These are phyloP conservation scores for Tyrannus savana DNA, from an alignment of 2,113 vertebrate species.

Conservation along the genomic window DNA sequence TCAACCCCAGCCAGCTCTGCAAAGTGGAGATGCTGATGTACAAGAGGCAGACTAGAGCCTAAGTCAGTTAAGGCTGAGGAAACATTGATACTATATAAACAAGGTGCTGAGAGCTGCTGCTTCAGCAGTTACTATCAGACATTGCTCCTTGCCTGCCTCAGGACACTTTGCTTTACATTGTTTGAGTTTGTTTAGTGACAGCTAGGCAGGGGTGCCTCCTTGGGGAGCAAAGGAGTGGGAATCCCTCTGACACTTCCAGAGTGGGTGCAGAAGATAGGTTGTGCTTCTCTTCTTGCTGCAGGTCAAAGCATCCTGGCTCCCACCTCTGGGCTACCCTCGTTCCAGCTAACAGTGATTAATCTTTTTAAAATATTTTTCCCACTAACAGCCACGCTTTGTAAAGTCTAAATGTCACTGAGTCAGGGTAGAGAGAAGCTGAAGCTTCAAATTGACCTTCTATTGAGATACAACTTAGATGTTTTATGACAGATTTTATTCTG, in stretches of 20 bases:
- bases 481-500: neutral
- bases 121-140: neutral
- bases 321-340: neutral
- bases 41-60: neutral
- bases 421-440: neutral
- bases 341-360: neutral
- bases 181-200: neutral
- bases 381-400: neutral
- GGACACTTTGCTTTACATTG: neutral
- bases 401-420: neutral
- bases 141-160: neutral
- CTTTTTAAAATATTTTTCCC: neutral
- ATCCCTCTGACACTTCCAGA: neutral
- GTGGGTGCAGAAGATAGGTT: neutral
- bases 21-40: neutral
- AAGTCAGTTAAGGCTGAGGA: neutral
- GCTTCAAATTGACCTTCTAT: neutral
- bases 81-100: neutral
- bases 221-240: accelerated
- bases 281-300: neutral
- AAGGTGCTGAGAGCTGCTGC: neutral
- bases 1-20: neutral
- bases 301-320: neutral
- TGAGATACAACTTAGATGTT: neutral
- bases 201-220: neutral